Percentiles rank a stretch among this genome's conserved stretches.
phyloP scores from a whole-genome alignment of 1,140 invertebrate species.

The Drosophila erecta region DNA sequence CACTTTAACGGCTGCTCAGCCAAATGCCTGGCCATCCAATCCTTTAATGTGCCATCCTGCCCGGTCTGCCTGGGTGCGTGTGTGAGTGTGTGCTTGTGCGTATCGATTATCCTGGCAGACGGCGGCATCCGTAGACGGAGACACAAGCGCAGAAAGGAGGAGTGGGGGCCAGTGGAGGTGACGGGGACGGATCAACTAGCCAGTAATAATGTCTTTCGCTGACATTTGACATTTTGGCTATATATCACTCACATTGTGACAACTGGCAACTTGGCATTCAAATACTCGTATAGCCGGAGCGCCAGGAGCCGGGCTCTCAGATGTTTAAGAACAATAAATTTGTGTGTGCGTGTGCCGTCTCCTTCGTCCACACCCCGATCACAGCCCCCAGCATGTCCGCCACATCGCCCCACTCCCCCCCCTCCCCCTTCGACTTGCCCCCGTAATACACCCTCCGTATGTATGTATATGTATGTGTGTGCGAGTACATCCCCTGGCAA shows the following conservation, averaged over 20 bases:
- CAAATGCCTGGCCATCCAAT: conserved; percentile 1
- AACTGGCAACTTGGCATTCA: conserved; percentile 82
- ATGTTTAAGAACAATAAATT: conserved; percentile 80
- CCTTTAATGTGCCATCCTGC: conserved; percentile 13
- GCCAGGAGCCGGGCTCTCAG: conserved; percentile 28
- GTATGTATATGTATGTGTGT: not conserved
- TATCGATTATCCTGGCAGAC: conserved; percentile 79
- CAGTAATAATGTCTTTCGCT: conserved; percentile 83
- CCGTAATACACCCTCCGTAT: conserved; percentile 3
- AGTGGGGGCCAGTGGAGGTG: conserved; percentile 3
- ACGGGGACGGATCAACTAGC: conserved; percentile 75
- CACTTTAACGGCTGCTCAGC: not conserved
- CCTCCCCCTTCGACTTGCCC: no score
- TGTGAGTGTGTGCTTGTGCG: conserved; percentile 48
- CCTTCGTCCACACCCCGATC: not conserved
- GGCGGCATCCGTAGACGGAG: conserved; percentile 65
- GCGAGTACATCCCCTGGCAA: conserved; percentile 12
- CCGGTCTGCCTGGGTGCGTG: not conserved
- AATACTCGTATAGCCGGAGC: conserved; percentile 67
- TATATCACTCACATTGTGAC: conserved; percentile 82
- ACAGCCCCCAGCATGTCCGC: not conserved
- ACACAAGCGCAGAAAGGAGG: conserved; percentile 26
- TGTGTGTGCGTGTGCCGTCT: conserved; percentile 40
- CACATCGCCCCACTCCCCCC: not conserved
- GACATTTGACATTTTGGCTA: conserved; percentile 82